Evolutionary conservation across 2,888 invertebrate species (phyloP).

Genomic region (Neoaliturus tenellus): DNA sequence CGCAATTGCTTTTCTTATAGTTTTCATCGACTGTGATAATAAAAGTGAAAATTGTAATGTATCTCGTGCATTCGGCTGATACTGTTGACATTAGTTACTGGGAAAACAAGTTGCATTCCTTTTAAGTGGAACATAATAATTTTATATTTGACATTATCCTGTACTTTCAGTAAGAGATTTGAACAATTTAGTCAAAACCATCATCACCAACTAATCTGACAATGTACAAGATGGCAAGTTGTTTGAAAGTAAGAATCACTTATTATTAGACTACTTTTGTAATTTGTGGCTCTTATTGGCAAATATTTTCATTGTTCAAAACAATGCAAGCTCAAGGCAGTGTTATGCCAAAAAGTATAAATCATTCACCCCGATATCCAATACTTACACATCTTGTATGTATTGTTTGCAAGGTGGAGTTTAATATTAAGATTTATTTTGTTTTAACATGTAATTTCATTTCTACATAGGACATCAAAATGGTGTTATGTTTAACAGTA

Average conservation of each 20-base stretch:
- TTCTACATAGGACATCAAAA: background rate
- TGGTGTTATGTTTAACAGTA: background rate
- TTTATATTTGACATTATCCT: too few species aligned
- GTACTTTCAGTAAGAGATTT: too few species aligned
- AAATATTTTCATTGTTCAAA: background rate
- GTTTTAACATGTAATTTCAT: background rate
- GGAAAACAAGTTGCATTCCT: too few species aligned
- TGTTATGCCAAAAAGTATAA: slow-evolving; percentile 3
- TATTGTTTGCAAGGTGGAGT: slow-evolving; percentile 15
- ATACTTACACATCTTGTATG: background rate
- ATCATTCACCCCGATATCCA: background rate
- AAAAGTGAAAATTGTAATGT: too few species aligned
- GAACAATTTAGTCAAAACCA: too few species aligned
- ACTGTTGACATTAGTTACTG: too few species aligned
- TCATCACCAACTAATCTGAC: background rate
- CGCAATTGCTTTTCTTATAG: background rate
- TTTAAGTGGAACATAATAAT: too few species aligned
- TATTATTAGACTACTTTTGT: background rate
- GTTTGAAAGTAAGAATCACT: background rate
- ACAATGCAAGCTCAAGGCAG: slow-evolving; percentile 12
- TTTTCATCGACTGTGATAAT: background rate
- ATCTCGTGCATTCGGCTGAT: too few species aligned
- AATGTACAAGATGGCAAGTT: slow-evolving; percentile 5
- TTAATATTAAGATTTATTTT: background rate
- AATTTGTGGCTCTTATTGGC: background rate